Evolutionary conservation across 2,113 vertebrate species (phyloP), one percentile per base, ranked within the genome.

Genomic region (Peromyscus californicus): DNA sequence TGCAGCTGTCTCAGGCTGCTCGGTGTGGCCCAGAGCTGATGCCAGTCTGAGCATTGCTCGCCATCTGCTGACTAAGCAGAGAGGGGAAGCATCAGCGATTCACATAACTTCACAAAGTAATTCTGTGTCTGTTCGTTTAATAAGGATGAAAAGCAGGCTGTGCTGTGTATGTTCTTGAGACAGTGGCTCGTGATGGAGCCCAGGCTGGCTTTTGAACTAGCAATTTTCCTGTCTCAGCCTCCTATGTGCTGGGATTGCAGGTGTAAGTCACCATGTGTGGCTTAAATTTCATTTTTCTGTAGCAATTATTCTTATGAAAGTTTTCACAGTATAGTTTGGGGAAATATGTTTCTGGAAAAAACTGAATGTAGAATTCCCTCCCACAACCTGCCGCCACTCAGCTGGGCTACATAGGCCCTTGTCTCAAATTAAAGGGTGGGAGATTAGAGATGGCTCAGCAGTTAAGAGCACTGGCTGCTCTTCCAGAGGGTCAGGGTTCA

Each of bases 11-110:
- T 17, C 24, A 45, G 65, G 76, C 67, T 89, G 42, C 51, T 72
- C 19, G 0, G 63, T 69, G 17, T 79, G 36, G 36, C 3, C 42
- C 2, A 12, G 1, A 16, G 19, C 54, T 24, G 0, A 15, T 26
- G 63, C 39, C 3, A 3, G 39, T 2, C 63, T 0, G 2, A 65
- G 26, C 17, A 5, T 1, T 4, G 39, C 7, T 33, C 10, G 5
- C 59, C 65, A 11, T n/a, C 21, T 15, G 19, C n/a, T 39, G 42
- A 51, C 36, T 31, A 19, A 65, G 57, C 8, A 3, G 36, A 59
- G 78, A 76, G 29, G 39, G 8, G 39, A 72, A 39, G 42, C 24
- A 1, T 85, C 54, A 90, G 78, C 51, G 48, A 45, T 0, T 48
- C n/a, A 0, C 45, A 12, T 5, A n/a, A 89, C 42, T 26, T 16